Conservation (phyloP, 2,888 invertebrate species). For the Agapetus fuscipes region DNA sequence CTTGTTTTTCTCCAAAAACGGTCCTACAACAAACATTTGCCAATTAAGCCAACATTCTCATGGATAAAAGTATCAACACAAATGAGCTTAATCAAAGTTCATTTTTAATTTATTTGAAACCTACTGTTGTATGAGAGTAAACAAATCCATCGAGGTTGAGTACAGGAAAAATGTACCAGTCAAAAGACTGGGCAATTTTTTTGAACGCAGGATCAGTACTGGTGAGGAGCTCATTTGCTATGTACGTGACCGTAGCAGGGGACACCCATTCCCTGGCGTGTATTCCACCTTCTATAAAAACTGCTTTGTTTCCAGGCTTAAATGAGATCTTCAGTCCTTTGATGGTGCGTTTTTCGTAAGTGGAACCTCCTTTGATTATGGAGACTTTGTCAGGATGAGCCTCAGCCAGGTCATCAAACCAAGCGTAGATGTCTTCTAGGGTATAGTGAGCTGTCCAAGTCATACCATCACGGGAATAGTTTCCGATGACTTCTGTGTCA, state of each 20-base stretch:
- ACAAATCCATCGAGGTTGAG: constrained; percentile 66
- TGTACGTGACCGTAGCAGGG: constrained; percentile 57
- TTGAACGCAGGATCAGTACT: constrained; percentile 45
- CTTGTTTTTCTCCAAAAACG: constrained; percentile 63
- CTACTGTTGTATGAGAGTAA: too few species aligned
- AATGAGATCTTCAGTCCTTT: constrained; percentile 44
- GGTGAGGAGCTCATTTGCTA: constrained; percentile 60
- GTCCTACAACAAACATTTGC: constrained; percentile 62
- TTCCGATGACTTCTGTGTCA: too few species aligned
- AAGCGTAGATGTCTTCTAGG: constrained; percentile 48
- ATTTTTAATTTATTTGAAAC: too few species aligned
- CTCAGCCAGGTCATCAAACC: constrained; percentile 43
- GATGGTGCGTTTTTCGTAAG: constrained; percentile 50
- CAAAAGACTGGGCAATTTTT: constrained; percentile 52
- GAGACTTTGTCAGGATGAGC: constrained; percentile 40
- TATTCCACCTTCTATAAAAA: constrained; percentile 57
- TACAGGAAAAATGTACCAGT: constrained; percentile 69
- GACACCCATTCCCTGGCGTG: constrained; percentile 67
- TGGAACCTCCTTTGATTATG: constrained; percentile 44
- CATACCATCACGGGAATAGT: too few species aligned
- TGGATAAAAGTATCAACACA: too few species aligned
- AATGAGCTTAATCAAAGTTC: too few species aligned
- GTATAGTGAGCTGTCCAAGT: too few species aligned
- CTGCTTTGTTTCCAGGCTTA: constrained; percentile 39
- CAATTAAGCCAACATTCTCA: too few species aligned